These are phyloP conservation scores for Drosophila malerkotliana DNA, from an alignment of 1,140 invertebrate species.

Conservation along the genomic window DNA sequence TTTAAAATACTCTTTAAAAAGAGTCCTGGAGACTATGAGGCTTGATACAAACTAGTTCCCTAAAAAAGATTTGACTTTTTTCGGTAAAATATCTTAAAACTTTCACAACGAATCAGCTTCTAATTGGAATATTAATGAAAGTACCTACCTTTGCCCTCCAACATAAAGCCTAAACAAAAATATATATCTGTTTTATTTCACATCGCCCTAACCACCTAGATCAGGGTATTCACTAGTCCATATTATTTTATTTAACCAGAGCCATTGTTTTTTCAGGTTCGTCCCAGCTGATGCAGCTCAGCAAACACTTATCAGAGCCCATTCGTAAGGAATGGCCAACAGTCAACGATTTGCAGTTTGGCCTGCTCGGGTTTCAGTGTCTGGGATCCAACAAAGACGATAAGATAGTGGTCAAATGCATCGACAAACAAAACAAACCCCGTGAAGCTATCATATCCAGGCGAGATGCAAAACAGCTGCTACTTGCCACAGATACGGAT, in stretches of 20 bases:
- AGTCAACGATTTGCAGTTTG: constrained; percentile 6
- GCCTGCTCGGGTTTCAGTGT: constrained; percentile 30
- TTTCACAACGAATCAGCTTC: background rate
- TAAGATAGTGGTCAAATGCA: constrained; percentile 41
- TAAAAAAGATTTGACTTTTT: background rate
- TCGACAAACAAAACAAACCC: constrained; percentile 3
- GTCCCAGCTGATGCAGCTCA: constrained; percentile 12
- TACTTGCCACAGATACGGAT: constrained; percentile 4
- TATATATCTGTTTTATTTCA: background rate
- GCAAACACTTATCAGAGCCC: background rate
- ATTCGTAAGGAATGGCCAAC: background rate
- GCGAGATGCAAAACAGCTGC: constrained; percentile 54
- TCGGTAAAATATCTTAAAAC: background rate
- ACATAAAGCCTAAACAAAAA: too few species aligned
- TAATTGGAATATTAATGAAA: too few species aligned
- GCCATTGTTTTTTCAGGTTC: constrained; percentile 18
- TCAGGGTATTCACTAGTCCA: constrained; percentile 11
- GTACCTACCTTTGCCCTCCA: too few species aligned
- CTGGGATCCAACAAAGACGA: constrained; percentile 13
- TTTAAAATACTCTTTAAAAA: constrained; percentile 13
- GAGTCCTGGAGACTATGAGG: background rate
- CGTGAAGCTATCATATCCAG: constrained; percentile 14
- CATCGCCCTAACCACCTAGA: background rate
- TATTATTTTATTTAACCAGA: background rate
- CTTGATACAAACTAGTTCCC: background rate